A percentile compares a stretch with the other conserved stretches of the same genome.
Evolutionary conservation across 2,113 vertebrate species (phyloP).

Genomic region (Dascyllus trimaculatus): DNA sequence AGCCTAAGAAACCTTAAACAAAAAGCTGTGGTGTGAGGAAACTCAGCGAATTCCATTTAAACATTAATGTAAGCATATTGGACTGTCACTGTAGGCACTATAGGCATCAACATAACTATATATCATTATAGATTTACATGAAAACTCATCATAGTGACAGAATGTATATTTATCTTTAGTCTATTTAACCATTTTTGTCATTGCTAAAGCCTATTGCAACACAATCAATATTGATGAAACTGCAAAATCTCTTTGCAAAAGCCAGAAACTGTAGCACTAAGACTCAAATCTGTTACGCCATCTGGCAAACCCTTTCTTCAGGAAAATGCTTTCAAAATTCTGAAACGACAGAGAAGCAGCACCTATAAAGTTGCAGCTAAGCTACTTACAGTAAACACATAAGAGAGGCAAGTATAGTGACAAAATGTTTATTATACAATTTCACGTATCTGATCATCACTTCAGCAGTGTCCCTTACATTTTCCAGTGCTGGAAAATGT

Average conservation of each 20-base stretch:
- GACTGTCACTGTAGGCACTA: too few relatives aligned
- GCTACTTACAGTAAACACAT: not conserved
- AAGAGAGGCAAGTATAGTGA: constrained; percentile 1
- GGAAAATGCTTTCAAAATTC: not conserved
- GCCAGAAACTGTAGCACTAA: not conserved
- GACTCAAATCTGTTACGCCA: constrained; percentile 3
- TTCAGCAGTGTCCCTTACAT: not conserved
- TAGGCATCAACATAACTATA: too few relatives aligned
- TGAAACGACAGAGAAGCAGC: not conserved
- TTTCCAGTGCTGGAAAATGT: constrained; percentile 5
- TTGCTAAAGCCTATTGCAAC: not conserved
- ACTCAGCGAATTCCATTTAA: too few relatives aligned
- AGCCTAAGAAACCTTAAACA: too few relatives aligned
- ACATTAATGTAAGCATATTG: too few relatives aligned
- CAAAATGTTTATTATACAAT: constrained; percentile 57
- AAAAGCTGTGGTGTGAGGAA: too few relatives aligned
- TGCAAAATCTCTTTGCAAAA: not conserved
- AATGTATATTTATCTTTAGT: too few relatives aligned
- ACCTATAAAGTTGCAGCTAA: not conserved
- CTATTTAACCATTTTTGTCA: not conserved
- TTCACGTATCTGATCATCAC: not conserved
- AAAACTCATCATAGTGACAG: too few relatives aligned
- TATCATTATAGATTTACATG: too few relatives aligned
- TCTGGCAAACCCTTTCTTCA: constrained; percentile 17
- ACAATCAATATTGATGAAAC: not conserved